These are phyloP conservation scores for Caenorhabditis uteleia DNA, from an alignment of 2,888 invertebrate species.

Conservation along the genomic window DNA sequence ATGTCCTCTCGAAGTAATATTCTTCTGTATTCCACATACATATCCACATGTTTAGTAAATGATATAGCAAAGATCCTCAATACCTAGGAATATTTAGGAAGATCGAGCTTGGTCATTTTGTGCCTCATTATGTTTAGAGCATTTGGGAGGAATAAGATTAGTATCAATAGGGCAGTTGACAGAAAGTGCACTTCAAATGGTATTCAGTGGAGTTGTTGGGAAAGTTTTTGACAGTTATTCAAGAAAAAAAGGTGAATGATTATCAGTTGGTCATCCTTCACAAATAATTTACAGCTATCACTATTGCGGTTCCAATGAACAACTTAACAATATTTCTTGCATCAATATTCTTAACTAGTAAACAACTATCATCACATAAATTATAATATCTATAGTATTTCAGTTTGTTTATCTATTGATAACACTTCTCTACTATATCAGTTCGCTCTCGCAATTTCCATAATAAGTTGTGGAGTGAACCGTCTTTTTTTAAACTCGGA, in stretches of 20 bases:
- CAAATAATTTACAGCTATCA: slow-evolving; percentile 41
- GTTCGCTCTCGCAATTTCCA: slow-evolving; percentile 43
- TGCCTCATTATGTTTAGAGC: slow-evolving; percentile 50
- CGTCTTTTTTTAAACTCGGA: slow-evolving; percentile 56
- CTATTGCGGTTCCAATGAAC: slow-evolving; percentile 48
- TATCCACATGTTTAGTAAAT: slow-evolving; percentile 51
- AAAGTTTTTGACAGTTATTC: slow-evolving; percentile 37
- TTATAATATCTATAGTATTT: too few relatives aligned
- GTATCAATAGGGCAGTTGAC: slow-evolving; percentile 54
- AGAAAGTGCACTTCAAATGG: slow-evolving; percentile 49
- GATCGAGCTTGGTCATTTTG: slow-evolving; percentile 58
- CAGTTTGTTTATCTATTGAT: slow-evolving; percentile 31
- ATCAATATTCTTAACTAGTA: slow-evolving; percentile 1
- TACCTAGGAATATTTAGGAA: slow-evolving; percentile 39
- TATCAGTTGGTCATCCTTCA: background rate
- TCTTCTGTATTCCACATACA: slow-evolving; percentile 46
- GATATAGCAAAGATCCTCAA: background rate
- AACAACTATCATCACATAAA: too few relatives aligned
- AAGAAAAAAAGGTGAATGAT: background rate
- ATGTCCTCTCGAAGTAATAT: too few relatives aligned
- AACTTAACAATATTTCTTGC: slow-evolving; percentile 49
- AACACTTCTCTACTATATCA: slow-evolving; percentile 13
- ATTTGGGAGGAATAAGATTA: slow-evolving; percentile 53
- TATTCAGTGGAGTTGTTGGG: slow-evolving; percentile 41
- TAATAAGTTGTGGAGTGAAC: slow-evolving; percentile 49